Evolutionary conservation across 2,113 vertebrate genomes (phyloP).

Genomic region (Ibidorhyncha struthersii): DNA sequence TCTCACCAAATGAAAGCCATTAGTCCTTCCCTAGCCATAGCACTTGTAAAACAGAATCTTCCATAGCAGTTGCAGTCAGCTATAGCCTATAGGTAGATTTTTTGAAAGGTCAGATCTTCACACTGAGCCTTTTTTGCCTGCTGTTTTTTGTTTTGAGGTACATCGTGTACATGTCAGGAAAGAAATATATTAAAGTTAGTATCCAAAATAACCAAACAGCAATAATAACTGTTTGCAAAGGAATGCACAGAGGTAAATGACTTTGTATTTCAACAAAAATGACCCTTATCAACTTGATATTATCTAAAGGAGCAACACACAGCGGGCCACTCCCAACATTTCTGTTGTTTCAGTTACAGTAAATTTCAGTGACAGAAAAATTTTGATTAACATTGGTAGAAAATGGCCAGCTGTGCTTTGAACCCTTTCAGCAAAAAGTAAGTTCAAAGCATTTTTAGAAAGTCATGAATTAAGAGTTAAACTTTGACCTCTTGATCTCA

Average conservation of each 20-base stretch:
- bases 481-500: background rate
- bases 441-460: background rate
- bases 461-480: background rate
- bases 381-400: background rate
- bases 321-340: background rate
- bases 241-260: background rate
- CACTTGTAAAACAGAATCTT: background rate
- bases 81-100: background rate
- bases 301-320: background rate
- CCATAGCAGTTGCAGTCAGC: background rate
- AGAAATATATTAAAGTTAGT: background rate
- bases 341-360: background rate
- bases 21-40: background rate
- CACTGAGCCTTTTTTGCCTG: background rate
- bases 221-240: background rate
- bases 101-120: background rate
- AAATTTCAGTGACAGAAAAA: background rate
- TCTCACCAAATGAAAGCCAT: background rate
- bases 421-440: background rate
- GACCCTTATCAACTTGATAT: background rate
- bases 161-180: background rate
- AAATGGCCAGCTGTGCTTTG: background rate
- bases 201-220: background rate
- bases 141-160: background rate
- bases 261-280: background rate